Base-by-base conservation (phyloP, 2,113 vertebrate genomes). In the Ophthalmolycus amberensis region DNA sequence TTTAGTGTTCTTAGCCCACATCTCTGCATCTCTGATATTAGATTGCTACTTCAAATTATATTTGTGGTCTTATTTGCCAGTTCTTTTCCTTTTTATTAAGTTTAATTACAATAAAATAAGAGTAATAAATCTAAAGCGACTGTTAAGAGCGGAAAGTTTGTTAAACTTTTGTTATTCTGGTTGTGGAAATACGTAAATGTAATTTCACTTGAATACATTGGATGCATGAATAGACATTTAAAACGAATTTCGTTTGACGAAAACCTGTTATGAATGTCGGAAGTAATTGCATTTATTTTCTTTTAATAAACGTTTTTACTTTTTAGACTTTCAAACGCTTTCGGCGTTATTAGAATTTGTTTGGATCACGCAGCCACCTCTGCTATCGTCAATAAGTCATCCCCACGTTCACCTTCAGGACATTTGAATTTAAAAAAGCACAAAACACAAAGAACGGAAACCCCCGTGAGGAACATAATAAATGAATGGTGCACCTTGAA, bases 401-500 rank as follows among this genome's bases (percentile, higher is more conserved):
- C 22, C 46, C 8, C 25, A 67, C 25, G 5, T 64, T 58, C 2
- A 50, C 20, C 27, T 48, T 32, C 9, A 59, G 5, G 22, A 71
- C 7, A 27, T 20, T 6, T 58, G 34, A 44, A 10, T 34, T 0
- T 1, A 20, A 62, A 34, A 20, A 6, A 50, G 9, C 38, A 63
- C 15, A 18, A 64, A 16, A 42, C 68, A 10, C 25, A 71, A 14
- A 58, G 46, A 25, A 29, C 29, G 29, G 18, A 58, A 10, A 29
- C 5, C 34, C 2, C 12, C 9, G 2, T 11, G 7, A 37, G 25
- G 20, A 14, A 12, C 58, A 32, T 2, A 62, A 54, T 1, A 15
- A 63, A 15, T 5, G 8, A 34, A 34, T 22, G 27, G 0, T 12
- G 40, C 91, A 97, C 96, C 97, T 98, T 98, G 89, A 99, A 99